phyloP scores from a whole-genome alignment of 2,797 vertebrate genomes.

The Pitangus sulphuratus region DNA sequence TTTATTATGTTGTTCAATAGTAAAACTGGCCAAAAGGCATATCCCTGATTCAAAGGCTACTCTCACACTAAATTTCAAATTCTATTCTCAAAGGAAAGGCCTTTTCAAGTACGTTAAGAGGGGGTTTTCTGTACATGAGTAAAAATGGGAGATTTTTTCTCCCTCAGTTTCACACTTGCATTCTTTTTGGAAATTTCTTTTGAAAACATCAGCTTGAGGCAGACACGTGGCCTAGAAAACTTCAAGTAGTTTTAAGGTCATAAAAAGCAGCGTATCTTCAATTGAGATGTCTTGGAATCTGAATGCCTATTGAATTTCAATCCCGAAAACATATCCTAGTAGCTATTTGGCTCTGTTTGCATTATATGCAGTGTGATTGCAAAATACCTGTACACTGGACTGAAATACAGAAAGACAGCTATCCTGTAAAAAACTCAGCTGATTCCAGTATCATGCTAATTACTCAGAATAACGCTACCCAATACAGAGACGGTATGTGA shows the following conservation, averaged over 20 bases:
- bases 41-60: background rate
- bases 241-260: background rate
- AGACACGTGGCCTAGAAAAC: background rate
- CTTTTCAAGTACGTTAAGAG: background rate
- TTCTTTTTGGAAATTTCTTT: background rate
- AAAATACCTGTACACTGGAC: background rate
- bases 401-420: background rate
- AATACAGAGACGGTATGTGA: background rate
- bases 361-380: background rate
- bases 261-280: background rate
- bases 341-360: background rate
- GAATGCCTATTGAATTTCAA: background rate
- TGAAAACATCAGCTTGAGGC: background rate
- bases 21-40: background rate
- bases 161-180: background rate
- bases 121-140: background rate
- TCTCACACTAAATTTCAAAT: background rate
- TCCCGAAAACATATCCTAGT: background rate
- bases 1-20: background rate
- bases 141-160: background rate
- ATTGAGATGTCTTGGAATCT: background rate
- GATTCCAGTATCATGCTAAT: background rate
- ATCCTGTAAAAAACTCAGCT: background rate
- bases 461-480: background rate
- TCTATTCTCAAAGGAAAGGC: background rate